Evolutionary conservation across 1,140 invertebrate genomes (phyloP), one percentile per base, ranked within the genome.

Genomic region (Nixonia krombeini): DNA sequence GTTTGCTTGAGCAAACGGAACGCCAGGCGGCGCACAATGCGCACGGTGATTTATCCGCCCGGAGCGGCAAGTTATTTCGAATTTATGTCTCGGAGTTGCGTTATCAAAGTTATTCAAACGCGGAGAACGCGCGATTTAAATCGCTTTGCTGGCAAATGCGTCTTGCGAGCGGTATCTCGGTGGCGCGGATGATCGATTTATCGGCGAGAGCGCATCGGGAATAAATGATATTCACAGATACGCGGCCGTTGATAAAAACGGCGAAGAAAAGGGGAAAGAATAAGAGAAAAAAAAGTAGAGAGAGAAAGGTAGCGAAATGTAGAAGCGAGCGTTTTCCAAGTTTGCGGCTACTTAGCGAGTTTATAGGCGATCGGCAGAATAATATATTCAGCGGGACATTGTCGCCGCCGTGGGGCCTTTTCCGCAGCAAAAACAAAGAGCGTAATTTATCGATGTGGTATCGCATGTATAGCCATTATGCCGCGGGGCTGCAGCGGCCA

Each of bases 331-430:
- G 28, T 42, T 33, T 50, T 57, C 47, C 65, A 53, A 58, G 18
- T 58, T 69, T 45, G 44, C 53, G 59, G 56, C 57, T 62, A 58
- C 57, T 62, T 55, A 44, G 56, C 65, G 57, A 57, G 65, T 62
- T 55, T 55, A 59, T 66, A 55, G 18, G 4, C 58, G 65, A 63
- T 69, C 65, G 65, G 26, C 15, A 49, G 47, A 57, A 68, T 69
- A 69, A 69, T 58, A 55, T 63, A 69, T 69, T 58, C 64, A 45
- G 31, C 57, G 58, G 53, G 49, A 53, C 58, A 69, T 69, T 69
- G 65, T 63, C 58, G 47, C 65, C 55, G 31, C 13, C n/a, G 37
- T 13, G 37, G 37, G 37, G 15, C 8, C 17, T 44, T 57, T 62
- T 57, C 57, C 47, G 57, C 52, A 51, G 41, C 33, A 49, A 52